Evolutionary conservation across 2,888 invertebrate genomes (phyloP).

Genomic region (Pinctada fucata): DNA sequence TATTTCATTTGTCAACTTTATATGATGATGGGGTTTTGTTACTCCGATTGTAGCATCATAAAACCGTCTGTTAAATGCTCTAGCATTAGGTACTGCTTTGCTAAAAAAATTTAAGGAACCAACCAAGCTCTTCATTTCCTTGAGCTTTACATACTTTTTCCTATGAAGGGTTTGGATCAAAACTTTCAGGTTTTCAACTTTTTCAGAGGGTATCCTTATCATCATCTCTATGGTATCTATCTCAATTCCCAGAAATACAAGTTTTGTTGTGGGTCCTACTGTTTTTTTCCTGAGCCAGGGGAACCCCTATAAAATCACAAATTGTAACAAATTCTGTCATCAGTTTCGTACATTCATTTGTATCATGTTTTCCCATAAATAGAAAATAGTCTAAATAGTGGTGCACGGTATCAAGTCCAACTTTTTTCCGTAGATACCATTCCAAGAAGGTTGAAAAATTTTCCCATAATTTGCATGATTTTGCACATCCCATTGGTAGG

Average conservation of each 20-base stretch:
- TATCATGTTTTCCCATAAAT: too few species aligned
- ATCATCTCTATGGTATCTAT: conserved; percentile 1
- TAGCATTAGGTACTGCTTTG: not conserved
- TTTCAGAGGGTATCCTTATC: not conserved
- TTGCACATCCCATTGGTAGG: conserved; percentile 7
- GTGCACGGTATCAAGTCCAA: not conserved
- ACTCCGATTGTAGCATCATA: not conserved
- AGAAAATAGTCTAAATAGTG: conserved; percentile 16
- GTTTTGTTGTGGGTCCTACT: conserved; percentile 2
- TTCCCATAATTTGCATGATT: conserved; percentile 18
- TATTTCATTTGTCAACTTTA: too few species aligned
- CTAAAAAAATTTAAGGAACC: not conserved
- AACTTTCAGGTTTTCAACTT: not conserved
- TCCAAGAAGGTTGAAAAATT: not conserved
- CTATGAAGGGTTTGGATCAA: not conserved
- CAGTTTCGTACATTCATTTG: not conserved
- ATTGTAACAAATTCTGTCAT: not conserved
- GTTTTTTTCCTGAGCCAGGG: conserved; percentile 5
- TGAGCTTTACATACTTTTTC: not conserved
- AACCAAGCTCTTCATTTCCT: not conserved
- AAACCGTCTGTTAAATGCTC: not conserved
- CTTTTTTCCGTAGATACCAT: not conserved
- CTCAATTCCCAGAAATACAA: conserved; percentile 16
- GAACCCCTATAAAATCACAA: not conserved
- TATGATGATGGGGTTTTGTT: not conserved